phyloP scores from a whole-genome alignment of 2,797 vertebrate species.

The Helicolenus hilgendorfi region DNA sequence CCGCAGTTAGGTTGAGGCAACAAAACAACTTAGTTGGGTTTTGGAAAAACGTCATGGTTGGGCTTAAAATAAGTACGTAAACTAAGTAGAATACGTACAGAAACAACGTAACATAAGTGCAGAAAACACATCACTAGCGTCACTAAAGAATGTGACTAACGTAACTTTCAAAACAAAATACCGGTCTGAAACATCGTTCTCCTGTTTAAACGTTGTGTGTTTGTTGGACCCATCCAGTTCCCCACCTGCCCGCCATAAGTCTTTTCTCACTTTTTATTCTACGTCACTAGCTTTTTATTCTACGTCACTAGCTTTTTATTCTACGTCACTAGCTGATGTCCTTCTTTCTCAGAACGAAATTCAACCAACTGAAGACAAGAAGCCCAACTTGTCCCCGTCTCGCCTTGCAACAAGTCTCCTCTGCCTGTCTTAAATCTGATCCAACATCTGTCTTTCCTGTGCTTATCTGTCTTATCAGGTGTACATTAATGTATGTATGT shows the following conservation, averaged over 20 bases:
- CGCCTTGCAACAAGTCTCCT: not conserved
- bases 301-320: not conserved
- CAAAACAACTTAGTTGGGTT: not conserved
- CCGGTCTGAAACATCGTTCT: too few relatives aligned
- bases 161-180: too few relatives aligned
- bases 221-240: too few relatives aligned
- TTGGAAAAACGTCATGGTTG: too few relatives aligned
- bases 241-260: not conserved
- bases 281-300: not conserved
- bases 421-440: not conserved
- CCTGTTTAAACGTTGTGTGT: too few relatives aligned
- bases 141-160: too few relatives aligned
- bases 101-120: too few relatives aligned
- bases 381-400: not conserved
- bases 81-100: too few relatives aligned
- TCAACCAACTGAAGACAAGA: slow-evolving; percentile 5
- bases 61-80: too few relatives aligned
- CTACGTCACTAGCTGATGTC: not conserved
- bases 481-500: slow-evolving; percentile 28
- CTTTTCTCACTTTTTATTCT: not conserved
- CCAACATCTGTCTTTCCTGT: slow-evolving; percentile 22
- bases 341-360: slow-evolving; percentile 8
- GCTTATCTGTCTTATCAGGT: slow-evolving; percentile 31
- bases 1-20: not conserved
- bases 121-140: too few relatives aligned